Evolutionary conservation across 2,797 vertebrate genomes (phyloP), one percentile per base, ranked within the genome.

Genomic region (Manis crassicaudata): DNA sequence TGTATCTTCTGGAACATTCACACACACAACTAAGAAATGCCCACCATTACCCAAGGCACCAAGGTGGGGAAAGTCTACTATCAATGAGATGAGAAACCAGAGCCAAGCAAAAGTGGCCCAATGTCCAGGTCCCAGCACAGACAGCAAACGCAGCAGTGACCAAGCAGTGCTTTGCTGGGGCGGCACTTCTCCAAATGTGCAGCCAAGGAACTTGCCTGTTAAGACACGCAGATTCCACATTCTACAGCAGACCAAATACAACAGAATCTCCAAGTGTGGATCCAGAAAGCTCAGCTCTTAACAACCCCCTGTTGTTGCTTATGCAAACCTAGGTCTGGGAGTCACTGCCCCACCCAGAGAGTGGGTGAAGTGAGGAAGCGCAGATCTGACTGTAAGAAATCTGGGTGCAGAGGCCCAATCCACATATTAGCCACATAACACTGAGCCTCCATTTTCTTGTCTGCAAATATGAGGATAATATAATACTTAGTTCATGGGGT

Each of bases 181-280:
- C 37, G 37, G 1, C 25, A 3, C 14, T 84, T 80, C 88, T 90
- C 13, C 37, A 60, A 11, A 17, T 11, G 18, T 6, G 70, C 43
- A 6, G 37, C 35, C n/a, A 40, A 60, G 63, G 46, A 29, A 11
- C 25, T 12, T 27, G 9, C 54, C 65, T 13, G 6, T 67, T 83
- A 67, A 72, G 72, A 84, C 27, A 60, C 3, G 40, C 70, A 67
- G 13, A 94, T 37, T 20, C 11, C 63, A n/a, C 21, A 70, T 82
- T 73, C 67, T 11, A 29, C 20, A 81, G 1, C 5, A 88, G 40
- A 85, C 62, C 27, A 60, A 72, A 70, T 65, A 35, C 46, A 46
- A 80, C 37, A 94, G 23, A 76, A 67, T 84, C 46, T 50, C 72
- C 73, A 68, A 9, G 73, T 35, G 27, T 43, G 13, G 50, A 81